phyloP scores from a whole-genome alignment of 2,888 invertebrate species.

The Drosophila barbarae region DNA sequence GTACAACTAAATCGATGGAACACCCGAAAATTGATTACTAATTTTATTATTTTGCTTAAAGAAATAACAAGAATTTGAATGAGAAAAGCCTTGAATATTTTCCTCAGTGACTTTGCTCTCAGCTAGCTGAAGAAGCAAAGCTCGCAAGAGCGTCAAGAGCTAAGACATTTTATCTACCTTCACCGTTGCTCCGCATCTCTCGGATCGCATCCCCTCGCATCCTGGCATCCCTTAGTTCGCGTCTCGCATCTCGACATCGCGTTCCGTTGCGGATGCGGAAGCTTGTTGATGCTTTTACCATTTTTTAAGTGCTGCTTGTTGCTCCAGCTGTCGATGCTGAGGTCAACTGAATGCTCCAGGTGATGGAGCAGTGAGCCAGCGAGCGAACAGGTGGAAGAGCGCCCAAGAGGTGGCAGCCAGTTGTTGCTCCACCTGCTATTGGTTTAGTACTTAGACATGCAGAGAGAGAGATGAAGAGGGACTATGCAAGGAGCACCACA shows the following conservation, averaged over 20 bases:
- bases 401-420: slow-evolving; percentile 22
- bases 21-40: too few species aligned
- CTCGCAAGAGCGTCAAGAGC: slow-evolving; percentile 49
- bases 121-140: slow-evolving; percentile 45
- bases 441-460: slow-evolving; percentile 74
- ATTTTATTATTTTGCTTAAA: too few species aligned
- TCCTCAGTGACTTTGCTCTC: slow-evolving; percentile 1
- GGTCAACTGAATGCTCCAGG: slow-evolving; percentile 71
- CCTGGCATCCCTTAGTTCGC: not conserved
- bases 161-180: slow-evolving; percentile 74
- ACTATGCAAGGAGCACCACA: slow-evolving; percentile 31
- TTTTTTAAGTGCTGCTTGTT: slow-evolving; percentile 76
- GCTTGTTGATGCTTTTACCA: slow-evolving; percentile 75
- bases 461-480: slow-evolving; percentile 38
- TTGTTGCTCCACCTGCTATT: slow-evolving; percentile 59
- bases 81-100: not conserved
- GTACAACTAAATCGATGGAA: too few species aligned
- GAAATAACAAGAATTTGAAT: too few species aligned
- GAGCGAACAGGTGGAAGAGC: slow-evolving; percentile 43
- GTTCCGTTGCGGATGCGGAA: slow-evolving; percentile 74
- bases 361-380: slow-evolving; percentile 44
- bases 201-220: slow-evolving; percentile 8
- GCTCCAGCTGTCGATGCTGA: slow-evolving; percentile 73
- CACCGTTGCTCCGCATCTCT: slow-evolving; percentile 39
- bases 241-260: slow-evolving; percentile 47